Evolutionary conservation across 1,140 invertebrate genomes (phyloP), one percentile per base, ranked within the genome.

Genomic region (Pachypsylla venusta): DNA sequence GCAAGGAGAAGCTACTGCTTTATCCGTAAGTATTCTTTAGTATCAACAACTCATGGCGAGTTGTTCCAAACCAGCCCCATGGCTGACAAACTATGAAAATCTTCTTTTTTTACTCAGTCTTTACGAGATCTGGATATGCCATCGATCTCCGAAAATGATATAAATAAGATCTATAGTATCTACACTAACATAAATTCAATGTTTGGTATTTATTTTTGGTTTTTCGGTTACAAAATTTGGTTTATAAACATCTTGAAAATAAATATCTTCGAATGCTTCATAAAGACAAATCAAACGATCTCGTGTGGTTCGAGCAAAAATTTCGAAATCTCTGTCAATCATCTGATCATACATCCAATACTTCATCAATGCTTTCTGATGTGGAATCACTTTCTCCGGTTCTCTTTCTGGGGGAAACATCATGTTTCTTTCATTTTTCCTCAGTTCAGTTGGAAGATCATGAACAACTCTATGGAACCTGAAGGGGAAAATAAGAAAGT

Each of bases 211-310:
- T n/a, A n/a, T n/a, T n/a, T n/a, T 48, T 10, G 4, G 42, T n/a
- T 48, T 48, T 22, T 5, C n/a, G n/a, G 42, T 48, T n/a, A 48
- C 42, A 48, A 48, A 48, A 22, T 48, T 48, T 22, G 42, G 42
- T 48, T 48, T 48, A 22, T 48, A 48, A n/a, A 48, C 42, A 19
- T 48, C 42, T 22, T 48, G 42, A 48, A 19, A 48, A 22, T 19
- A 48, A 19, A 48, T 48, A 19, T 48, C 42, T 19, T 48, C 42
- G n/a, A 48, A 48, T 19, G 42, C 42, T 48, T 48, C 42, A 19
- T 48, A 48, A n/a, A 48, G 16, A 48, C 42, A 48, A 19, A 48
- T 48, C 42, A 48, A 22, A 5, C 42, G 5, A 19, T 48, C 42
- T 19, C 42, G 42, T 19, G 22, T 19, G 22, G 7, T 5, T 22